Conservation (phyloP, 2,797 vertebrate genomes). For the Apogon talboti region DNA sequence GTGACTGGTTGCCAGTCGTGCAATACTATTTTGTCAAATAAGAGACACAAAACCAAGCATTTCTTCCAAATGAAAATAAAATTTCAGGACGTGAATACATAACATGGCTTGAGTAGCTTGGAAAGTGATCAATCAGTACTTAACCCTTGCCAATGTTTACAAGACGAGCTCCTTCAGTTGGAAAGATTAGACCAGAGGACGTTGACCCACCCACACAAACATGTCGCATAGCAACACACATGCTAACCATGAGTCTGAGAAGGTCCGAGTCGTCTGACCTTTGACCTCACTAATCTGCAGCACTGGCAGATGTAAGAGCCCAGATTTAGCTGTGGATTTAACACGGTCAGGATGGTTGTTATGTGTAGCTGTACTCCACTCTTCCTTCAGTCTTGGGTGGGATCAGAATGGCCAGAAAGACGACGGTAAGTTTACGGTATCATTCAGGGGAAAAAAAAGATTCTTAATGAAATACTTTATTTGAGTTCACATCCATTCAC, state of each 20-base stretch:
- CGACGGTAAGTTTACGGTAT: slow-evolving; percentile 72
- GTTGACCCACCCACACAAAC: not conserved
- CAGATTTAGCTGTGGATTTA: slow-evolving; percentile 80
- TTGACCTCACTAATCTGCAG: slow-evolving; percentile 73
- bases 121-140: not conserved
- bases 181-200: slow-evolving; percentile 10
- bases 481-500: too few species aligned
- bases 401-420: slow-evolving; percentile 83
- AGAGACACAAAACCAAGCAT: too few species aligned
- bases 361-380: slow-evolving; percentile 31
- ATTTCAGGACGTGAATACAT: too few species aligned
- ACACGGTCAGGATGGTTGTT: slow-evolving; percentile 28
- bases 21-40: too few species aligned
- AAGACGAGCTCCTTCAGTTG: not conserved
- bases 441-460: too few species aligned
- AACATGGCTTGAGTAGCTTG: too few species aligned
- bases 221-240: not conserved
- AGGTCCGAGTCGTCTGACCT: slow-evolving; percentile 51
- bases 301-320: slow-evolving; percentile 59
- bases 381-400: slow-evolving; percentile 45
- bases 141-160: too few species aligned
- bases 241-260: slow-evolving; percentile 12
- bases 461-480: too few species aligned
- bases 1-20: too few species aligned
- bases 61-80: too few species aligned